Base-by-base conservation (phyloP, 2,888 invertebrate genomes). In the Calameuta pallipes region DNA sequence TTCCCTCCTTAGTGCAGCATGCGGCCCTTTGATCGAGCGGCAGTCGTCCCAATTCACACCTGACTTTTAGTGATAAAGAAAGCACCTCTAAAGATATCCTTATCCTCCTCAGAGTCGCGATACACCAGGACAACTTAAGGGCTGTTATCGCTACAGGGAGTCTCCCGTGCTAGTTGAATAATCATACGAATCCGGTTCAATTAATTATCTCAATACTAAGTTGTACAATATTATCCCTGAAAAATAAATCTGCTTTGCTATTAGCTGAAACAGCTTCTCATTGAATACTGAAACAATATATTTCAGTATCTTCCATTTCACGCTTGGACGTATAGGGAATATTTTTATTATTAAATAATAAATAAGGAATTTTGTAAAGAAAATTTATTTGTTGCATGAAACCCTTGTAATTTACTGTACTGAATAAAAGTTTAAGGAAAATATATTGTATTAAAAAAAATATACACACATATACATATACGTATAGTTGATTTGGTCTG, bases 71-170 rank as follows among this genome's bases (percentile, higher is more conserved):
- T 84, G 87, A 85, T 86, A 89, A 88, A 71, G 71, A 71, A 84
- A 83, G 80, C 79, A 81, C 83, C 84, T 86, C 82, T 84, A 83
- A 84, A 87, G 87, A 88, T 88, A 88, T 84, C 83, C 82, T 85
- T 86, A 84, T 86, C 85, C 86, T 75, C 35, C 74, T 74, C 56
- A 6, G 56, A 15, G 23, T 56, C 56, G 56, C 56, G 56, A 56
- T 56, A 56, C 6, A 23, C 23, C 23, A 15, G 56, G 9, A 33
- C 71, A 35, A 13, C 23, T 71, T 71, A 30, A 35, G 80, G 80
- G 83, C 81, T 83, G 84, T 87, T 87, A 86, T 88, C 88, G 83
- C 81, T 80, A 79, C 85, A 87, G 85, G 87, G 86, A 87, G 87
- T 84, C 56, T 56, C 56, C 2, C 56, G 56, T 56, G 56, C 23